These are phyloP conservation scores for Oreochromis spilurus DNA, from an alignment of 2,113 vertebrate genomes.

Conservation along the genomic window DNA sequence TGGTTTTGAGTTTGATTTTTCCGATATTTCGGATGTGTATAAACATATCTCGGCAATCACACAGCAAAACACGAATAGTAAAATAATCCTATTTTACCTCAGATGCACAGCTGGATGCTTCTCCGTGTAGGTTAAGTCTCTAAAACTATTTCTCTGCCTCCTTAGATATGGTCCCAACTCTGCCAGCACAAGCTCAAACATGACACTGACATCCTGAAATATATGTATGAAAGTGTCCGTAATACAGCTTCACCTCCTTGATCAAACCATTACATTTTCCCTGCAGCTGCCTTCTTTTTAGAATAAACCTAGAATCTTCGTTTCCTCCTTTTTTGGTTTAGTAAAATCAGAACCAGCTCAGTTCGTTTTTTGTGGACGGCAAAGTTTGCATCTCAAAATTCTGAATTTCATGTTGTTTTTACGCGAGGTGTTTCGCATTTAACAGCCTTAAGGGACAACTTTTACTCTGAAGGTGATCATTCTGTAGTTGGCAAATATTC, in stretches of 20 bases:
- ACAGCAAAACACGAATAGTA: neutral
- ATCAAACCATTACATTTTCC: neutral
- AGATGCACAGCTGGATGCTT: neutral
- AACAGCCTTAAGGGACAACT: neutral
- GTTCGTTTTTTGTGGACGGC: neutral
- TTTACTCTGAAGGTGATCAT: neutral
- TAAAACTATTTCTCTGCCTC: neutral
- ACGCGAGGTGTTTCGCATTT: neutral
- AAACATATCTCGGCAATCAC: neutral
- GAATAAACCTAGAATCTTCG: neutral
- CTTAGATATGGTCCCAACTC: neutral
- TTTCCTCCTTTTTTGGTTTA: neutral
- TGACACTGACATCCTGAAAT: neutral
- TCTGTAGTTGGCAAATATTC: neutral
- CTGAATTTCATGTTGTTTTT: neutral
- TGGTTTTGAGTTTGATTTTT: neutral
- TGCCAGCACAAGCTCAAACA: neutral
- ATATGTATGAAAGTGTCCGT: neutral
- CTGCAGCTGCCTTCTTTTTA: neutral
- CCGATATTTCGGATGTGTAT: neutral
- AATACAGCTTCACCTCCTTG: neutral
- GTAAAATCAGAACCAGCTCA: neutral
- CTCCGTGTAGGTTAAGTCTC: neutral
- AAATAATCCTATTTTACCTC: neutral
- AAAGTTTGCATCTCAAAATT: neutral